These are phyloP conservation scores for Bovichtus variegatus DNA, from an alignment of 2,797 vertebrate genomes.

Conservation along the genomic window DNA sequence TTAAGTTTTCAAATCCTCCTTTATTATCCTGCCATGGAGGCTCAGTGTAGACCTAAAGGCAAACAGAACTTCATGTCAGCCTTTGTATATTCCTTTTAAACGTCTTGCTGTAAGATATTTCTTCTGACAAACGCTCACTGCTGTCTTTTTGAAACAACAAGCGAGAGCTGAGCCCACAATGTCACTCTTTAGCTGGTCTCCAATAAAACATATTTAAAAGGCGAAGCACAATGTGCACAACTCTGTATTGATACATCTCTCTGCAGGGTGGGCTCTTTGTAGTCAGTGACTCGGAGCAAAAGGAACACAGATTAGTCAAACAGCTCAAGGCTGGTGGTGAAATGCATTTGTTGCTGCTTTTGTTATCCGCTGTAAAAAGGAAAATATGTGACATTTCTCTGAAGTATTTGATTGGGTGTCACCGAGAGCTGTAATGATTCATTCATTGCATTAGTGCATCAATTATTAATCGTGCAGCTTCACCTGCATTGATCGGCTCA, in stretches of 20 bases:
- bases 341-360: conserved; percentile 21
- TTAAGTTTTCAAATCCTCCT: conserved; percentile 13
- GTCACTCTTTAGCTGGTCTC: conserved; percentile 28
- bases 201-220: conserved; percentile 28
- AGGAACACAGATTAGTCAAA: conserved; percentile 26
- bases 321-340: conserved; percentile 4
- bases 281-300: conserved; percentile 5
- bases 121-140: conserved; percentile 16
- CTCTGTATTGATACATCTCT: conserved; percentile 35
- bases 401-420: conserved; percentile 18
- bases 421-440: conserved; percentile 16
- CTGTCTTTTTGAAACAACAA: conserved; percentile 17
- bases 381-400: conserved; percentile 12
- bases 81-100: conserved; percentile 22
- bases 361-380: background rate
- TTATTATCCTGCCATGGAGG: conserved; percentile 21
- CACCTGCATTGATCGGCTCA: conserved; percentile 22
- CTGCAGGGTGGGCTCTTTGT: conserved; percentile 45
- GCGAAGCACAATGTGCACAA: conserved; percentile 23
- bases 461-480: conserved; percentile 36
- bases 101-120: conserved; percentile 27
- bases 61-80: conserved; percentile 2
- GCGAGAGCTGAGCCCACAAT: conserved; percentile 4
- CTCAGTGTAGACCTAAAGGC: background rate
- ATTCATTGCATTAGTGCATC: conserved; percentile 14